These are phyloP conservation scores for Jordanella pulchra DNA, from an alignment of 2,797 vertebrate genomes.

Conservation along the genomic window DNA sequence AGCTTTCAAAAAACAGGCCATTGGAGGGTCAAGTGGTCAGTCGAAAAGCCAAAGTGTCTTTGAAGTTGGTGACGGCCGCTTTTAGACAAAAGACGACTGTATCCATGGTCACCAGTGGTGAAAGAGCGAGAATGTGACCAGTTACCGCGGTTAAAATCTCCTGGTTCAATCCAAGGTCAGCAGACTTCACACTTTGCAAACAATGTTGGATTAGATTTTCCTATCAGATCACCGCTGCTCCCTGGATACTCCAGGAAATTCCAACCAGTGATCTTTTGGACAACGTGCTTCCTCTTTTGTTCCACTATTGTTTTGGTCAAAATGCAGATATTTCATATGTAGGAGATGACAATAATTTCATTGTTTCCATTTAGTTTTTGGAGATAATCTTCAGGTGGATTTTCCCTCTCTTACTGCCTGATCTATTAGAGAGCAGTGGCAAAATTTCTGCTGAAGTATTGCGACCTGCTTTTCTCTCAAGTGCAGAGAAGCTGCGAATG, in stretches of 20 bases:
- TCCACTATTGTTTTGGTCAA: conserved; percentile 22
- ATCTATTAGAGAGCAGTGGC: conserved; percentile 10
- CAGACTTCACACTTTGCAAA: conserved; percentile 56
- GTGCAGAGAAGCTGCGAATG: conserved; percentile 7
- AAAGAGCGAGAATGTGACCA: conserved; percentile 73
- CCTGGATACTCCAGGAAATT: conserved; percentile 31
- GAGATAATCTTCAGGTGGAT: conserved; percentile 35
- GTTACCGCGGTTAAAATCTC: conserved; percentile 51
- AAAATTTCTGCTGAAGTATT: background rate
- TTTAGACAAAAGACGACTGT: conserved; percentile 71
- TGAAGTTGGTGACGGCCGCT: conserved; percentile 70
- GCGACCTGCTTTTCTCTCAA: conserved; percentile 2
- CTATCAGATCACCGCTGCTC: background rate
- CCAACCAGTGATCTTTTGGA: conserved; percentile 1
- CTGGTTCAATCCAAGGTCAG: conserved; percentile 78
- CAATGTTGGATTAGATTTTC: conserved; percentile 27
- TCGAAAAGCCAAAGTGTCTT: conserved; percentile 66
- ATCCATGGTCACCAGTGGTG: conserved; percentile 72
- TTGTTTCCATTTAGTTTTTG: conserved; percentile 30
- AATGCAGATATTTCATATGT: conserved; percentile 30
- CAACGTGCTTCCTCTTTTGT: conserved; percentile 38
- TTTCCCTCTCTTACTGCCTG: conserved; percentile 15
- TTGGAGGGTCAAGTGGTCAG: conserved; percentile 78
- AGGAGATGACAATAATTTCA: conserved; percentile 9
- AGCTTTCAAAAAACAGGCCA: conserved; percentile 43